These are phyloP conservation scores for Melanotaenia duboulayi DNA, from an alignment of 2,113 vertebrate species.

Conservation along the genomic window DNA sequence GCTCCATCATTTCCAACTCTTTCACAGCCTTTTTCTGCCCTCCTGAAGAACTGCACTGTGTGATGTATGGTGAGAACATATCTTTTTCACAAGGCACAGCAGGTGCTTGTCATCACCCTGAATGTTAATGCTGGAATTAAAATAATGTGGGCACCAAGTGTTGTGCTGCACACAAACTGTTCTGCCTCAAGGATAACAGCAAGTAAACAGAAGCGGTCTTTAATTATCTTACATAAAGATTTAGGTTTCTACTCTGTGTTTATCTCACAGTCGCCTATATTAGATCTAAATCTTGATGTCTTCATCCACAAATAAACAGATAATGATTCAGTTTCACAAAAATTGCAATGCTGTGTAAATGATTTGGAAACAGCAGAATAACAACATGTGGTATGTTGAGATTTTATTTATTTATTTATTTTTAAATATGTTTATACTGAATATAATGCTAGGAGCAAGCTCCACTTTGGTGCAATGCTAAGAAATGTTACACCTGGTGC, in stretches of 20 bases:
- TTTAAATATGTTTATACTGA: too few species aligned
- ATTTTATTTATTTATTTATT: too few species aligned
- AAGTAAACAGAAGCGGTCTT: not conserved
- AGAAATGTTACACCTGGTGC: too few species aligned
- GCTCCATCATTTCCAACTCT: conserved; percentile 43
- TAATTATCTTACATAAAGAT: not conserved
- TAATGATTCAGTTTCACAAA: not conserved
- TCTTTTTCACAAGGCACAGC: conserved; percentile 49
- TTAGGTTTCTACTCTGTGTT: not conserved
- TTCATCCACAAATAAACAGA: not conserved
- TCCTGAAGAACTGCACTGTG: conserved; percentile 1
- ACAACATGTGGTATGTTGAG: not conserved
- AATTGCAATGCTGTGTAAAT: not conserved
- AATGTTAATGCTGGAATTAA: conserved; percentile 62
- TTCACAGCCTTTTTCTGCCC: conserved; percentile 5
- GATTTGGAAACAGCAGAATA: not conserved
- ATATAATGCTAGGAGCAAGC: too few species aligned
- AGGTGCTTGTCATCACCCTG: conserved; percentile 65
- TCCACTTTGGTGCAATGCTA: too few species aligned
- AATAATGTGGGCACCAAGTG: conserved; percentile 29
- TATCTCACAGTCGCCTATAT: not conserved
- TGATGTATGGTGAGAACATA: conserved; percentile 47
- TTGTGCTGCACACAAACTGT: conserved; percentile 26
- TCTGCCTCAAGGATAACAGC: conserved; percentile 1
- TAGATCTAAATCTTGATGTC: not conserved